Evolutionary conservation across 2,113 vertebrate genomes (phyloP), one percentile per base, ranked within the genome.

Genomic region (Lophochroa leadbeateri): DNA sequence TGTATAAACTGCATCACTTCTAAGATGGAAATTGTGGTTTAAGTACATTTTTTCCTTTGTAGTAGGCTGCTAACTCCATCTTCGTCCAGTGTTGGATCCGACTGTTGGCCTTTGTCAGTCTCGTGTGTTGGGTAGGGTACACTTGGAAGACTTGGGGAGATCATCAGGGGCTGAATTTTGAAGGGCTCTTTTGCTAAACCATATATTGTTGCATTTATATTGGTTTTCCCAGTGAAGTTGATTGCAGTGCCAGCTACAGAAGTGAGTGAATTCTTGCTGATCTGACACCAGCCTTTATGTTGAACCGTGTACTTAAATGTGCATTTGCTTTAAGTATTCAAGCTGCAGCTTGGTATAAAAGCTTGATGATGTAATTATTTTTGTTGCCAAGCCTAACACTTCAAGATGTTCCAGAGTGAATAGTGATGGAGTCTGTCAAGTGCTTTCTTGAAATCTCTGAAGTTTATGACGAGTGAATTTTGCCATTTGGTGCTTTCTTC

Each of bases 391-490:
- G 82, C 37, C 53, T 88, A 91, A 90, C 11, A 57, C 78, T 95
- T 95, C 93, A 96, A 96, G 95, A 96, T 96, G 94, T 95, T 96
- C 79, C 87, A 77, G 67, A 91, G 91, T 96, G 96, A 95, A 67
- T 70, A 88, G 95, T 93, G 94, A 96, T 94, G 87, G 94, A 85
- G 50, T 90, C 90, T 95, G 92, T 96, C 90, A 90, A 82, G 50
- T 74, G 64, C 76, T 95, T 94, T 95, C 90, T 95, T 91, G 87
- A 91, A 95, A 86, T 96, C 96, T 94, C 93, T 95, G 87, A 96
- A 91, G 87, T 97, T 97, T 96, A 96, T 96, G 90, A 90, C 87
- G 91, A 96, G 92, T 96, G 94, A 93, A 90, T 96, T 97, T 94
- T 96, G 85, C 94, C 67, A 50, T 96, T 91, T 0, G 2, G 53